phyloP scores from a whole-genome alignment of 2,888 invertebrate genomes.

The Oxyscelio sp. region DNA sequence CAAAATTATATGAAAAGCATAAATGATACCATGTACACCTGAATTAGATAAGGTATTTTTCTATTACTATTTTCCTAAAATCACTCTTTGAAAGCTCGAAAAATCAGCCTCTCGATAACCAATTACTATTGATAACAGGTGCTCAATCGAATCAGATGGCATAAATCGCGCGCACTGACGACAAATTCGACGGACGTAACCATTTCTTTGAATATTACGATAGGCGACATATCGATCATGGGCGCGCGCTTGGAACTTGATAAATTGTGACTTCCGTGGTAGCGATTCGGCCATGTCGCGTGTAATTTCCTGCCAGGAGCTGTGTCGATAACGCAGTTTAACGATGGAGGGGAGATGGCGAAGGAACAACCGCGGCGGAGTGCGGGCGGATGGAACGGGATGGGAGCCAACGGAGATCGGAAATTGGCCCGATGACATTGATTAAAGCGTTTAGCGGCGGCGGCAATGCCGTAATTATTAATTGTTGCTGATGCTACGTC shows the following conservation, averaged over 20 bases:
- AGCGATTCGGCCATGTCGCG: constrained; percentile 85
- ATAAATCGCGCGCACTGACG: constrained; percentile 44
- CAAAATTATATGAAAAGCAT: no score
- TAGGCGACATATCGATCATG: constrained; percentile 75
- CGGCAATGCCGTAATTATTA: constrained; percentile 87
- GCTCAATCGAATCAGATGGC: constrained; percentile 32
- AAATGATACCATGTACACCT: no score
- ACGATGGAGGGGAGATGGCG: constrained; percentile 71
- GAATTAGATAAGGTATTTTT: no score
- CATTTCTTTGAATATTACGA: constrained; percentile 66
- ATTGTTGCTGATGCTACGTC: constrained; percentile 82
- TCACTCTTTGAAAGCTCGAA: neutral
- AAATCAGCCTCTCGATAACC: constrained; percentile 2
- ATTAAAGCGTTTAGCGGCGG: constrained; percentile 87
- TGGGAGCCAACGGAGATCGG: constrained; percentile 86
- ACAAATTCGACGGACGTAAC: constrained; percentile 64
- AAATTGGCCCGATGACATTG: constrained; percentile 89
- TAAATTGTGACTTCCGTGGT: constrained; percentile 88
- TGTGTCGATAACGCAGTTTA: constrained; percentile 78
- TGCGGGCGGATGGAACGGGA: constrained; percentile 78
- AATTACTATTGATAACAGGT: constrained; percentile 60
- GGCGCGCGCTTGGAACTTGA: constrained; percentile 84
- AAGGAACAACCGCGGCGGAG: constrained; percentile 75
- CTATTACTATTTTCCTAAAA: no score
- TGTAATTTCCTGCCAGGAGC: constrained; percentile 87